phyloP scores from a whole-genome alignment of 1,140 invertebrate genomes.

The Heliothis virescens region DNA sequence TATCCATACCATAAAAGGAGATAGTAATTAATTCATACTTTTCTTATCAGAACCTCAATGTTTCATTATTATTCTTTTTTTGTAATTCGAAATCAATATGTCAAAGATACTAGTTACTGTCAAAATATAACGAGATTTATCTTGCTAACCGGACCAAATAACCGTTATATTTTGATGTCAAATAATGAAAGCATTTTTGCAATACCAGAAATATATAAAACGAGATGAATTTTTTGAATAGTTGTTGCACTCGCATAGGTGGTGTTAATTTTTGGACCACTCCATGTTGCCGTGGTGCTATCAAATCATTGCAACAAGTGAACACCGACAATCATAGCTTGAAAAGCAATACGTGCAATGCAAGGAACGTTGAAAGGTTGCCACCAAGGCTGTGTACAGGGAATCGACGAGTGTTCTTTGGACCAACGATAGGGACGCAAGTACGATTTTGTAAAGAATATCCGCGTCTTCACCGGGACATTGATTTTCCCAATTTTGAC shows the following conservation, averaged over 20 bases:
- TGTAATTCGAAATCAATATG: slow-evolving; percentile 25
- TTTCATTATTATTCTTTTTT: background rate
- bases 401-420: slow-evolving; percentile 38
- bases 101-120: background rate
- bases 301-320: slow-evolving; percentile 11
- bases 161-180: slow-evolving; percentile 1
- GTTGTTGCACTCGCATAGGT: slow-evolving; percentile 38
- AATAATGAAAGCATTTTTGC: slow-evolving; percentile 25
- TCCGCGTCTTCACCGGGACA: slow-evolving; percentile 72
- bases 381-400: slow-evolving; percentile 43
- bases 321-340: background rate
- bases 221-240: slow-evolving; percentile 53
- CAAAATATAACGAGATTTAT: background rate
- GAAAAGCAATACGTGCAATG: slow-evolving; percentile 1
- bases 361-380: slow-evolving; percentile 8
- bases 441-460: slow-evolving; percentile 67
- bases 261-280: slow-evolving; percentile 46
- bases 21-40: background rate
- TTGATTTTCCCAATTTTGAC: slow-evolving; percentile 74
- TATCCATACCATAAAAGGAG: too few species aligned
- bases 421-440: slow-evolving; percentile 66
- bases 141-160: background rate
- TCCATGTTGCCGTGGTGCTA: slow-evolving; percentile 40
- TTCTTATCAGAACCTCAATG: background rate
- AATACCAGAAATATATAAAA: background rate